Percentiles rank a stretch among this genome's conserved stretches.
phyloP scores from a whole-genome alignment of 2,113 vertebrate genomes.

The Phalacrocorax aristotelis region DNA sequence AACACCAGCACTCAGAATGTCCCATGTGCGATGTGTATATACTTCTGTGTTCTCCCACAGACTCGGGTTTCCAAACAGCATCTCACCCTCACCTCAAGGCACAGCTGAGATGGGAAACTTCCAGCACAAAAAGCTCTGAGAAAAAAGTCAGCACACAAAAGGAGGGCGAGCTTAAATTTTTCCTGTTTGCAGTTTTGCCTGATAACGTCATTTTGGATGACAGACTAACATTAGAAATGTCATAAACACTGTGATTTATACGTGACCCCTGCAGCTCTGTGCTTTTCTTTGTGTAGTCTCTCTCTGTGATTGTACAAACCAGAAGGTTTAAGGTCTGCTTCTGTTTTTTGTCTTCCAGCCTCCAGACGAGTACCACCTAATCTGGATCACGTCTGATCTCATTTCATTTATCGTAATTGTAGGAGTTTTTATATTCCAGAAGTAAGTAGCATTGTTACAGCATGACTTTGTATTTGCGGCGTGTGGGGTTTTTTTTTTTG shows the following conservation, averaged over 20 bases:
- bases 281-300: background rate
- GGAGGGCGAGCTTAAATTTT: background rate
- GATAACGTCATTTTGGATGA: background rate
- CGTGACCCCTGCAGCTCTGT: background rate
- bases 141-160: background rate
- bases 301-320: background rate
- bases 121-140: background rate
- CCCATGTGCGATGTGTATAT: background rate
- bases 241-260: background rate
- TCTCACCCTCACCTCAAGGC: background rate
- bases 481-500: background rate
- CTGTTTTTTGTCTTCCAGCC: slow-evolving; percentile 79
- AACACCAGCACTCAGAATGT: accelerated
- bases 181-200: background rate
- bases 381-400: slow-evolving; percentile 92
- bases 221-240: background rate
- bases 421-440: slow-evolving; percentile 92
- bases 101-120: background rate
- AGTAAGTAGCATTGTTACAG: slow-evolving; percentile 80
- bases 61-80: background rate
- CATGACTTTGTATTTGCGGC: background rate
- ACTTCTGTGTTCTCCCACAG: background rate
- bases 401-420: slow-evolving; percentile 86
- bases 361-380: slow-evolving; percentile 86
- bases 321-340: background rate